These are phyloP conservation scores for Catocala fraxini DNA, from an alignment of 2,888 invertebrate genomes.

Conservation along the genomic window DNA sequence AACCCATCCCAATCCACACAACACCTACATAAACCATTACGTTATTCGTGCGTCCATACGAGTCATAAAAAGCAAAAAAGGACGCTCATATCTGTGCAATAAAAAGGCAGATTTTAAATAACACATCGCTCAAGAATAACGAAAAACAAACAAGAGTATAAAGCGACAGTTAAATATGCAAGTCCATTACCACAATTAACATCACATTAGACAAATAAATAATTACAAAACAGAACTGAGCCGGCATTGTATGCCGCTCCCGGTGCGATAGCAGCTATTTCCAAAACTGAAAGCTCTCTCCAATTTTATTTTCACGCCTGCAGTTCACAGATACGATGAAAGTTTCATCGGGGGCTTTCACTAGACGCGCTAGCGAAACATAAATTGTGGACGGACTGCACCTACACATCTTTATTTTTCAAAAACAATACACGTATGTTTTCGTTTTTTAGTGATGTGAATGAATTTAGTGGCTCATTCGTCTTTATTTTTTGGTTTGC, in stretches of 20 bases:
- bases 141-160: too few species aligned
- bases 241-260: constrained; percentile 38
- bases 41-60: too few species aligned
- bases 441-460: constrained; percentile 28
- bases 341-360: constrained; percentile 82
- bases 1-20: too few species aligned
- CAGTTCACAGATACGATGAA: constrained; percentile 82
- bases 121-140: too few species aligned
- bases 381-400: constrained; percentile 56
- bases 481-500: too few species aligned
- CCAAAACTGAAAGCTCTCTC: constrained; percentile 65
- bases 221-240: constrained; percentile 43
- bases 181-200: constrained; percentile 9
- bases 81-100: too few species aligned
- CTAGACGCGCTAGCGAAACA: constrained; percentile 72
- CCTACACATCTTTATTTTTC: constrained; percentile 47
- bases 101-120: too few species aligned
- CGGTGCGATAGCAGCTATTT: constrained; percentile 61
- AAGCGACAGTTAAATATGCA: background rate
- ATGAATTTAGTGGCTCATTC: background rate
- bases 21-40: too few species aligned
- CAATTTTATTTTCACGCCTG: constrained; percentile 85
- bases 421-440: constrained; percentile 44
- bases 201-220: constrained; percentile 26
- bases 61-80: too few species aligned